Percentiles rank a stretch among this genome's conserved stretches.
Evolutionary conservation across 2,888 invertebrate genomes (phyloP).

Genomic region (Troilus luridus): DNA sequence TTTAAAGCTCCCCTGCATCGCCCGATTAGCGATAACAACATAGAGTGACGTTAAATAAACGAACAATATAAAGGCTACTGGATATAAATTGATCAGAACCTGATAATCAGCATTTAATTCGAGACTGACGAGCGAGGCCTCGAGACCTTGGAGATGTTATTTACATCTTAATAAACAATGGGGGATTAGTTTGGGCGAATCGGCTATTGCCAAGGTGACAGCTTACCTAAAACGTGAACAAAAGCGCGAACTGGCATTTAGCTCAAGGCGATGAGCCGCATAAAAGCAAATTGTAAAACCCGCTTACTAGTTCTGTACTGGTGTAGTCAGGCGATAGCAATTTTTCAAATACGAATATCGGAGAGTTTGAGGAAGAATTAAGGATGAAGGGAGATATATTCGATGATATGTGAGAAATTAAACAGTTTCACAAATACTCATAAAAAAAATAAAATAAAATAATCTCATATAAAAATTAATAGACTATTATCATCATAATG

Average conservation of each 20-base stretch:
- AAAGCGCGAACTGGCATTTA: constrained; percentile 20
- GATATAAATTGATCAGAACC: background rate
- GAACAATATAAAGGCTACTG: background rate
- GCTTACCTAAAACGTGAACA: constrained; percentile 31
- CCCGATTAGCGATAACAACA: too few species aligned
- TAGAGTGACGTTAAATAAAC: too few species aligned
- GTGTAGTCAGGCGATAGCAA: background rate
- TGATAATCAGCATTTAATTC: background rate
- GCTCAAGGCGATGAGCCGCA: background rate
- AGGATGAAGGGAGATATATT: too few species aligned
- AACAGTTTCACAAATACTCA: too few species aligned
- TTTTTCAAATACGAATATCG: too few species aligned
- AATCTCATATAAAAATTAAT: too few species aligned
- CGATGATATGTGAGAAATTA: too few species aligned
- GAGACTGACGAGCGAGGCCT: background rate
- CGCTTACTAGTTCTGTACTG: background rate
- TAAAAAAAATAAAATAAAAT: too few species aligned
- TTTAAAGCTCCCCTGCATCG: too few species aligned
- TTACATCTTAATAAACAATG: constrained; percentile 43
- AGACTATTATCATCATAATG: too few species aligned
- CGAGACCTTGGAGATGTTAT: constrained; percentile 27
- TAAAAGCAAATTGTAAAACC: background rate
- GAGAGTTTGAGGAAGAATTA: too few species aligned
- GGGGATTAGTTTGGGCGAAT: background rate
- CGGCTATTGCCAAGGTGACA: constrained; percentile 15